Base-by-base conservation (phyloP, 2,113 vertebrate genomes). In the Mionectes macconnelli region DNA sequence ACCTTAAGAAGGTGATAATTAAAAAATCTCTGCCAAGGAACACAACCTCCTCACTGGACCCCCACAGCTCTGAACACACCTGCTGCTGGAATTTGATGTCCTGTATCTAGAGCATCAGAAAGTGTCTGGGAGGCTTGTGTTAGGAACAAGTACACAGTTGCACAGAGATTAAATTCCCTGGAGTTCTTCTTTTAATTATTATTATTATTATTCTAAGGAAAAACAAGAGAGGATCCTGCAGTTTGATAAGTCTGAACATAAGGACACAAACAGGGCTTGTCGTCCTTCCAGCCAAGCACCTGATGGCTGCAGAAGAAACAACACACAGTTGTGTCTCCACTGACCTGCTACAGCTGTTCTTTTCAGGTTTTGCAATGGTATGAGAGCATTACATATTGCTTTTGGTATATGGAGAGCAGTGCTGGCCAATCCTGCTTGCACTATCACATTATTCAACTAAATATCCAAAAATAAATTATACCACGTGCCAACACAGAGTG, bases 1-100 rank as follows among this genome's bases (percentile, higher is more conserved):
- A 88, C 52, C 42, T 86, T 66, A 78, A 63, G 19, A 96, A 95
- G 63, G 84, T 77, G 72, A 67, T 85, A 73, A 91, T 50, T 89
- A 82, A 69, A 82, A 94, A 69, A 85, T 76, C 66, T 80, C 74
- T 93, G 81, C 53, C 66, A 55, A 85, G 53, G 53, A 89, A 79
- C n/a, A 76, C 87, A 78, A 31, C 70, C 78, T 85, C 84, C 83
- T 90, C 21, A 1, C 21, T 10, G 59, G 77, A 47, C 67, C 66
- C 53, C 81, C 57, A 4, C 70, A 91, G 56, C 66, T 87, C 89
- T 77, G 75, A 85, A 77, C 78, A 59, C n/a, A 42, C 2, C 45
- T 83, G 63, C 87, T 85, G 78, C 57, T 69, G 45, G 70, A 35
- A 50, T 90, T 16, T 37, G 39, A 53, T 64, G 44, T 25, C 57